Percentiles rank a stretch among this genome's conserved stretches.
Conservation (phyloP, 2,888 invertebrate genomes). For the Dolichomitus sp. region DNA sequence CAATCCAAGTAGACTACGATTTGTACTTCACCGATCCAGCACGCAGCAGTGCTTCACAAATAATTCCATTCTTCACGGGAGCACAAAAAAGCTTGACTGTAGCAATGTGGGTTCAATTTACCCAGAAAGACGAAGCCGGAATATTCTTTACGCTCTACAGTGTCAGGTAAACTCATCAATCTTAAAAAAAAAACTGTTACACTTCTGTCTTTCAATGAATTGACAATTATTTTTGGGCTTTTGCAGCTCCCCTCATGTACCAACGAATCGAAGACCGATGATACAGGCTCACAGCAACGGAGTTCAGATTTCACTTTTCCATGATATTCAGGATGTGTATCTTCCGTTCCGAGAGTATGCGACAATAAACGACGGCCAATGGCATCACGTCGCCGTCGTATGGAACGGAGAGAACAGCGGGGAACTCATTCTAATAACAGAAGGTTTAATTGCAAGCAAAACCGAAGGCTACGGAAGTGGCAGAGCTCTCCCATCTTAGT, state of each 20-base stretch:
- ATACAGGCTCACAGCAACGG: slow-evolving; percentile 97
- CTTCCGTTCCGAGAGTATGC: slow-evolving; percentile 96
- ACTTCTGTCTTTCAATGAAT: slow-evolving; percentile 13
- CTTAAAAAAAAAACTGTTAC: neutral
- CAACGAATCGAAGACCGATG: slow-evolving; percentile 92
- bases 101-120: slow-evolving; percentile 98
- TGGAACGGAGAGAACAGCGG: slow-evolving; percentile 97
- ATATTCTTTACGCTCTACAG: slow-evolving; percentile 97
- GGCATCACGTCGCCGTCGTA: slow-evolving; percentile 98
- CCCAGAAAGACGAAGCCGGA: slow-evolving; percentile 96
- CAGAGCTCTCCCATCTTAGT: slow-evolving; percentile 94
- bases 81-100: slow-evolving; percentile 94
- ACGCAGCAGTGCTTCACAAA: slow-evolving; percentile 96
- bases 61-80: slow-evolving; percentile 95
- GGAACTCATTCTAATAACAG: slow-evolving; percentile 96
- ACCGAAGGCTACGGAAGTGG: slow-evolving; percentile 96
- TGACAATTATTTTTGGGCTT: slow-evolving; percentile 28
- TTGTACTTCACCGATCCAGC: slow-evolving; percentile 97
- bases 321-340: slow-evolving; percentile 95
- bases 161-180: slow-evolving; percentile 89
- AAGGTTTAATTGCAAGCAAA: slow-evolving; percentile 97
- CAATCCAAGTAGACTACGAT: slow-evolving; percentile 99
- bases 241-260: slow-evolving; percentile 92
- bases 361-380: slow-evolving; percentile 97
- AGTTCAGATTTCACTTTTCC: slow-evolving; percentile 96